Evolutionary conservation across 2,888 invertebrate genomes (phyloP).

Genomic region (Acanthosepion lycidas): DNA sequence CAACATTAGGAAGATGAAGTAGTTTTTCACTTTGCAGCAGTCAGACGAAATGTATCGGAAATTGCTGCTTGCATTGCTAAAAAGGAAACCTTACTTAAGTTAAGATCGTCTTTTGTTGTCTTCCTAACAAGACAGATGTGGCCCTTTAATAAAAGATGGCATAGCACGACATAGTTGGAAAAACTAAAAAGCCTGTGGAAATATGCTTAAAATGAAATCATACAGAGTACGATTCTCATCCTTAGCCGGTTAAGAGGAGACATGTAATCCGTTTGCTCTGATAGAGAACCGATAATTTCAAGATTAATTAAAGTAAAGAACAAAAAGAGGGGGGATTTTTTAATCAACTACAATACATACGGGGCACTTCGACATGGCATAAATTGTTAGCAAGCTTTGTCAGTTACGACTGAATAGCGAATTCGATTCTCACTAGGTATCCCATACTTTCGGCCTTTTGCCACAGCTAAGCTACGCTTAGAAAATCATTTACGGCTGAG

Average conservation of each 20-base stretch:
- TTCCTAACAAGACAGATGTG: not conserved
- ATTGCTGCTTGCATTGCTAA: not conserved
- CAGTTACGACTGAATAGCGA: no score
- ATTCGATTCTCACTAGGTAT: no score
- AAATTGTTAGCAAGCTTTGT: no score
- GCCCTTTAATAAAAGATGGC: not conserved
- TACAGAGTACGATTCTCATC: not conserved
- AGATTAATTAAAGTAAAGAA: not conserved
- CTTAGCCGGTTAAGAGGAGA: conserved; percentile 10
- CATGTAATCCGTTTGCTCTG: not conserved
- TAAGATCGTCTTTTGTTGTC: not conserved
- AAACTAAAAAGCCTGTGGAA: not conserved
- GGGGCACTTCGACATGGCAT: no score
- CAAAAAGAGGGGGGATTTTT: no score
- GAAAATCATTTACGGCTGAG: no score
- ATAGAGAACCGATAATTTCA: not conserved
- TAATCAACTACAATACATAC: no score
- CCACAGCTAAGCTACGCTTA: no score
- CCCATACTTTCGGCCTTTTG: no score
- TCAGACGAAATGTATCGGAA: not conserved
- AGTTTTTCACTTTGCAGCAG: not conserved
- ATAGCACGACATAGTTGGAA: not conserved
- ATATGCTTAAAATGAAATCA: not conserved
- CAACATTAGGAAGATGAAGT: not conserved
- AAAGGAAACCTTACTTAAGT: not conserved